Conservation (phyloP, 2,113 vertebrate species). For the Rutilus rutilus region DNA sequence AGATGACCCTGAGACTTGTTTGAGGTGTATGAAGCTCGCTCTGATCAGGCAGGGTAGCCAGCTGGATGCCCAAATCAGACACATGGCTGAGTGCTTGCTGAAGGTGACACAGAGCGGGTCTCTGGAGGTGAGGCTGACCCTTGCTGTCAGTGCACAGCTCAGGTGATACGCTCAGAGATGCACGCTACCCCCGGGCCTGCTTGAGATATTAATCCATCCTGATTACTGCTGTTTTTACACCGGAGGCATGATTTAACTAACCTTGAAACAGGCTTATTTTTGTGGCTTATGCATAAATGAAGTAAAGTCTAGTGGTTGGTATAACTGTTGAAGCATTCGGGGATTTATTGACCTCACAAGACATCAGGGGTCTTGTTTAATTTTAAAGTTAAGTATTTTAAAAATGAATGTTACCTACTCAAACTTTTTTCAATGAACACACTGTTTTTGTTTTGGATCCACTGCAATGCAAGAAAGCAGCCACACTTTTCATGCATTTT, state of each 20-base stretch:
- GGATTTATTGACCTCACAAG: not conserved
- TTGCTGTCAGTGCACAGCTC: conserved; percentile 31
- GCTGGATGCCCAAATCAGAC: not conserved
- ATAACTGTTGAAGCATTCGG: not conserved
- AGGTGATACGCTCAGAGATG: conserved; percentile 23
- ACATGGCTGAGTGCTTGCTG: conserved; percentile 6
- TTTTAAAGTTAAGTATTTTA: not conserved
- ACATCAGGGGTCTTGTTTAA: not conserved
- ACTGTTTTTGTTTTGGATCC: not conserved
- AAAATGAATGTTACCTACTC: not conserved
- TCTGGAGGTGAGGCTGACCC: conserved; percentile 45
- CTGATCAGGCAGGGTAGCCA: not conserved
- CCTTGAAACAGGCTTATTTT: conserved; percentile 49
- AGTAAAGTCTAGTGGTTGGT: not conserved
- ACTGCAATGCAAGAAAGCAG: not conserved
- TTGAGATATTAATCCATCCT: conserved; percentile 54
- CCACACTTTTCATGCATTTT: not conserved
- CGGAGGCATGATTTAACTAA: conserved; percentile 34
- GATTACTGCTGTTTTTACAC: conserved; percentile 46
- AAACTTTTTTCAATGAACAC: not conserved
- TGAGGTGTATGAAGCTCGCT: not conserved
- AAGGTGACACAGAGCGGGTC: conserved; percentile 54
- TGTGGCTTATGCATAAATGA: not conserved
- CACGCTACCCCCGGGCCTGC: conserved; percentile 36
- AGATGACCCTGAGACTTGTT: conserved; percentile 27